These are phyloP conservation scores for Cyphomyrus plagiostoma DNA, from an alignment of 2,113 vertebrate species.

Conservation along the genomic window DNA sequence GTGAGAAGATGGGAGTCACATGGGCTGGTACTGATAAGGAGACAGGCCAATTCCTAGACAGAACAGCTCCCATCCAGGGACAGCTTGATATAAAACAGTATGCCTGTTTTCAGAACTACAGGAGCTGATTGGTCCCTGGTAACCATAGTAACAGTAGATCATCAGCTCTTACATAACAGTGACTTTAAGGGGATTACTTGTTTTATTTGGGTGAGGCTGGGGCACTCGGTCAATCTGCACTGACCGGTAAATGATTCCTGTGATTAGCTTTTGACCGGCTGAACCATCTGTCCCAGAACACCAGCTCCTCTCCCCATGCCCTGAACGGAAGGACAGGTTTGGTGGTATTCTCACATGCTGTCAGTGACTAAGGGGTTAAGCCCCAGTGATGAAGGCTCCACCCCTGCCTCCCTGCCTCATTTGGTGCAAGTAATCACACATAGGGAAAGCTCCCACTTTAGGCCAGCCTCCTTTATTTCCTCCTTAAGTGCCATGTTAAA, in stretches of 20 bases:
- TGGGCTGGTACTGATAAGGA: neutral
- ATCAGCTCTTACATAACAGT: constrained; percentile 55
- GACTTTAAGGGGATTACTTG: constrained; percentile 31
- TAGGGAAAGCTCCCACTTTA: neutral
- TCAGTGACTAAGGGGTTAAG: neutral
- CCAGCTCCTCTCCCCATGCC: neutral
- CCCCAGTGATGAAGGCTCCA: neutral
- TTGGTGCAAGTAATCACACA: neutral
- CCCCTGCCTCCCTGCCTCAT: neutral
- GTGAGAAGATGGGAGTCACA: constrained; percentile 11
- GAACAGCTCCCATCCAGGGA: neutral
- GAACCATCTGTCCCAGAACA: neutral
- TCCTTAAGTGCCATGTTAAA: constrained; percentile 1
- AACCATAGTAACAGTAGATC: constrained; percentile 57
- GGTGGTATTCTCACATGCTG: neutral
- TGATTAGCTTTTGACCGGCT: neutral
- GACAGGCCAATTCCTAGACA: neutral
- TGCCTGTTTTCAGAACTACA: constrained; percentile 38
- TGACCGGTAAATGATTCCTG: neutral
- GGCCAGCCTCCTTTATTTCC: neutral
- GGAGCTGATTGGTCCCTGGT: constrained; percentile 45
- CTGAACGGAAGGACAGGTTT: neutral
- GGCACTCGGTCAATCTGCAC: neutral
- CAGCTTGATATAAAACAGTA: constrained; percentile 30
- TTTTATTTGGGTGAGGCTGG: neutral